Evolutionary conservation across 2,113 vertebrate species (phyloP).

Genomic region (Romanogobio albipinnatus): DNA sequence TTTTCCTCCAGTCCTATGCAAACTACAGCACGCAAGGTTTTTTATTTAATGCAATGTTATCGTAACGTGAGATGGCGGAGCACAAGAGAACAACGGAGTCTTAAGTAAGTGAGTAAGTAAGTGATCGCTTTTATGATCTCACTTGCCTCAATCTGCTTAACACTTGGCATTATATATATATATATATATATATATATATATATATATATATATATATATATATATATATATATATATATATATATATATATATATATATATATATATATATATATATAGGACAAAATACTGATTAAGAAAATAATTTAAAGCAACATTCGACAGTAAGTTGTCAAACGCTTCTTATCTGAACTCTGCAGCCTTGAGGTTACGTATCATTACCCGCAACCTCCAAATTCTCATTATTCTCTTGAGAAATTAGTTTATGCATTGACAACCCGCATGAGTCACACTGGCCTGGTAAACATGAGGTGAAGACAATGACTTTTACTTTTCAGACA

Average conservation of each 20-base stretch:
- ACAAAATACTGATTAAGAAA: neutral
- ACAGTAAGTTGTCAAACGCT: neutral
- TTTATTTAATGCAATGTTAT: too few relatives aligned
- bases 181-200: neutral
- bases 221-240: neutral
- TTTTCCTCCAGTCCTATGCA: too few relatives aligned
- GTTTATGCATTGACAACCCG: conserved; percentile 3
- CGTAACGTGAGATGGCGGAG: too few relatives aligned
- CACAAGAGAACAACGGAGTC: too few relatives aligned
- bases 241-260: neutral
- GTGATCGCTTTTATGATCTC: too few relatives aligned
- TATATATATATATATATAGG: neutral
- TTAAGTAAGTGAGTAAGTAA: too few relatives aligned
- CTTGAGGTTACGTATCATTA: conserved; percentile 14
- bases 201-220: neutral
- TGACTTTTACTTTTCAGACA: conserved; percentile 14
- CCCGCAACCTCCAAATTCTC: neutral
- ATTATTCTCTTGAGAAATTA: conserved; percentile 26
- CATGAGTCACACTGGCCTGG: neutral
- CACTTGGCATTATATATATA: too few relatives aligned
- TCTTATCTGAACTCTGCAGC: neutral
- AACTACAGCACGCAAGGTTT: too few relatives aligned
- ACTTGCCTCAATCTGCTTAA: too few relatives aligned
- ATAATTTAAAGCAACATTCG: neutral
- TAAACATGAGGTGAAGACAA: conserved; percentile 1